Evolutionary conservation across 2,888 invertebrate species (phyloP), one percentile per base, ranked within the genome.

Genomic region (Eurytoma adleriae): DNA sequence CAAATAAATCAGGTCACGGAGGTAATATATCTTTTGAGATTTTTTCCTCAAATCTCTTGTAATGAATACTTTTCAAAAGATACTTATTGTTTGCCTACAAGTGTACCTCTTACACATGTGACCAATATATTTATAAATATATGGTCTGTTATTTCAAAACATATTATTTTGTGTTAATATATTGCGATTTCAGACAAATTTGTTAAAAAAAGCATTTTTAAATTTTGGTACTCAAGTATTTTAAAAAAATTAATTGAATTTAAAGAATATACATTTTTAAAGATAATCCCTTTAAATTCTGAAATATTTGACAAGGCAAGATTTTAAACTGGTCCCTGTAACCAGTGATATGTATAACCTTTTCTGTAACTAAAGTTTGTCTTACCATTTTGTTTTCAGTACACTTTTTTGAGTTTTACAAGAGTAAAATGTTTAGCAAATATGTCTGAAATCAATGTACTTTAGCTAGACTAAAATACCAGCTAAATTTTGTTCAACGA

Each of bases 1-100:
- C 78, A 75, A 61, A 69, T 77, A 61, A 20, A 71, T 81, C 81
- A 81, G 75, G 75, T 81, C 78, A 81, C 75, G 78, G 67, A 67
- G 78, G 64, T 74, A 78, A 50, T 73, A 64, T 64, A 64, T 72
- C 62, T 78, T 69, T 75, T 71, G 74, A 78, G 72, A 78, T 68
- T 74, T 24, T 66, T 78, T 66, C 10, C n/a, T 78, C 12, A 62
- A 64, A 81, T 69, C 68, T 78, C 70, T 30, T 66, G 61, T 7
- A 40, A 40, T 57, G 75, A 78, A 78, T 81, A 81, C 67, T 75
- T 71, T 71, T 16, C 71, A 72, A 72, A 69, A 67, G 62, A 72
- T 71, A 72, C 12, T 71, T 56, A 67, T 78, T 77, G n/a, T 61
- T 74, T 69, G 10, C 61, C 48, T 74, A 61, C 40, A 77, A 64